These are phyloP conservation scores for Pseudomyrmex dendroicus DNA, from an alignment of 1,140 invertebrate species.

Conservation along the genomic window DNA sequence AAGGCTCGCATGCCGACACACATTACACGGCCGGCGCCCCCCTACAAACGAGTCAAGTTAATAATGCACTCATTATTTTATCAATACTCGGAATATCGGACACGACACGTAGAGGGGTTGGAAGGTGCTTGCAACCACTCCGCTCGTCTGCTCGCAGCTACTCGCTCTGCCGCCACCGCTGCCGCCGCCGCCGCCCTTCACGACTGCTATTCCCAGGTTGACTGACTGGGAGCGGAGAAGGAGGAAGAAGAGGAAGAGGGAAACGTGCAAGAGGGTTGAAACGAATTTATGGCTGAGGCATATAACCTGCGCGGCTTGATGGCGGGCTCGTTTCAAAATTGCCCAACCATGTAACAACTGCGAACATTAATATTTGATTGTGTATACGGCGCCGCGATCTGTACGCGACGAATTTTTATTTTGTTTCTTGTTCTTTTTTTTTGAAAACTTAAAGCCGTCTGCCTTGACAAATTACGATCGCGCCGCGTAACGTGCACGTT, in stretches of 20 bases:
- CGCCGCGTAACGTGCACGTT: neutral
- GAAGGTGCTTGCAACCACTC: conserved; percentile 56
- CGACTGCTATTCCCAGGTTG: conserved; percentile 62
- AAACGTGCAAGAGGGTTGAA: conserved; percentile 52
- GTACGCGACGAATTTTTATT: conserved; percentile 41
- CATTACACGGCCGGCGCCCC: conserved; percentile 65
- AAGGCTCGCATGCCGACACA: conserved; percentile 75
- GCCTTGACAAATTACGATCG: neutral
- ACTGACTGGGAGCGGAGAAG: conserved; percentile 35
- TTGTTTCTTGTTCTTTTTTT: neutral
- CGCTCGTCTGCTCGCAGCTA: conserved; percentile 54
- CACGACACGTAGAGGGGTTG: conserved; percentile 61
- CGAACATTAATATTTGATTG: conserved; percentile 74
- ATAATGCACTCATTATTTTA: conserved; percentile 82
- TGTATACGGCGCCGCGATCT: conserved; percentile 19
- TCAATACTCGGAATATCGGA: conserved; percentile 78
- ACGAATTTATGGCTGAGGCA: conserved; percentile 75
- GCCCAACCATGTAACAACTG: conserved; percentile 70
- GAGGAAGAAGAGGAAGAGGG: conserved; percentile 8
- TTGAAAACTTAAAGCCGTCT: conserved; percentile 1
- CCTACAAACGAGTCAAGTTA: conserved; percentile 69
- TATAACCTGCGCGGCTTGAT: conserved; percentile 69
- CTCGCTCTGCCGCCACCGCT: conserved; percentile 50
- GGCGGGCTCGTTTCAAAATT: conserved; percentile 71
- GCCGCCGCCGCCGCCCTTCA: conserved; percentile 58